Base-by-base conservation (phyloP, 2,113 vertebrate species). In the Pyrgilauda ruficollis region DNA sequence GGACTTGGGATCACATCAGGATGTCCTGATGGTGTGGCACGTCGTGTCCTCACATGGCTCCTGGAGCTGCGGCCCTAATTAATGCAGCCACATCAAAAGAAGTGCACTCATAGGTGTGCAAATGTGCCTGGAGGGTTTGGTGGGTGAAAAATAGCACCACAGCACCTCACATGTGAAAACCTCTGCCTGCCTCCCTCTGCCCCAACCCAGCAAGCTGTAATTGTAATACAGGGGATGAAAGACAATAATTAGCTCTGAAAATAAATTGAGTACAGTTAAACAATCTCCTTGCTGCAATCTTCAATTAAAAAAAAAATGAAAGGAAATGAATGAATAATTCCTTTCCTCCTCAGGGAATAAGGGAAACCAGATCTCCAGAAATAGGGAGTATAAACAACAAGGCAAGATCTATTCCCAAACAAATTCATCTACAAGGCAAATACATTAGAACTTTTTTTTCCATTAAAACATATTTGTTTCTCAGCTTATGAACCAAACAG, bases 391-490 rank as follows among this genome's bases (percentile, higher is more conserved):
- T 44, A 80, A 94, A 86, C 64, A 93, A 66, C 19, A 16, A 84
- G 63, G 75, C 52, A 74, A 78, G 90, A 74, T 80, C 92, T 83
- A 85, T 55, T 94, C 79, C 85, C 14, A 12, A 90, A 63, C 39
- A 91, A 88, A 90, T 56, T 61, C 13, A 69, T 78, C 77, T 83
- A 81, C 41, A 73, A 61, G 84, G 66, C 63, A 86, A 84, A 93
- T 69, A 68, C 49, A 66, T 78, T 62, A 74, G 30, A 91, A 81
- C 52, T 16, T 77, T 83, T 91, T 89, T 92, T 63, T 44, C 84
- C 58, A 59, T 90, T 86, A 96, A 84, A 94, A 87, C 77, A 69
- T 92, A 84, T 92, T 93, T 95, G 76, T 95, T 92, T 95, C 94
- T 84, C 76, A 87, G 90, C 58, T 94, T 89, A 81, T 35, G 66